Evolutionary conservation across 2,113 vertebrate species (phyloP).

Genomic region (Erythrocercus mccallii): DNA sequence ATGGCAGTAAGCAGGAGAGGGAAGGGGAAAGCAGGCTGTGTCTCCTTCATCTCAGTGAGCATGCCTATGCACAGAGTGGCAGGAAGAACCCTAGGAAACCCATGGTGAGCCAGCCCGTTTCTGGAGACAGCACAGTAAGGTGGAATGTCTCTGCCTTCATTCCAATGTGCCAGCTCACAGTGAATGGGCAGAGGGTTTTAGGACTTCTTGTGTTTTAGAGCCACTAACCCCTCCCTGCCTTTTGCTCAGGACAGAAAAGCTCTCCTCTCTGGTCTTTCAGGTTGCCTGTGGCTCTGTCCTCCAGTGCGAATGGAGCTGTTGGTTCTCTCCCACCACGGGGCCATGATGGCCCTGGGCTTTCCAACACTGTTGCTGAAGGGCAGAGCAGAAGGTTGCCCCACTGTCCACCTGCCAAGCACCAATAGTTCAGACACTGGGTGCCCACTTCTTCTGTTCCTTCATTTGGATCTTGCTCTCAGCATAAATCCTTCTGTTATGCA

Average conservation of each 20-base stretch:
- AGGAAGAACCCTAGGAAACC: not conserved
- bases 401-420: not conserved
- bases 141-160: not conserved
- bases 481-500: not conserved
- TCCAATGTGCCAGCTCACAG: not conserved
- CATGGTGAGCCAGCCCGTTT: not conserved
- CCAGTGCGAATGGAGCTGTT: not conserved
- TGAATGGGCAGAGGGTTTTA: not conserved
- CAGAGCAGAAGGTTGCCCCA: not conserved
- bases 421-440: not conserved
- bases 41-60: not conserved
- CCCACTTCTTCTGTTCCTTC: not conserved
- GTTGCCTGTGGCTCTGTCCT: not conserved
- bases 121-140: not conserved
- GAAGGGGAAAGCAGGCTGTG: not conserved
- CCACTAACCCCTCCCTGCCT: not conserved
- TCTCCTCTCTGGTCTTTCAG: not conserved
- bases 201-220: not conserved
- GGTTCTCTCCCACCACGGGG: accelerated
- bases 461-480: not conserved
- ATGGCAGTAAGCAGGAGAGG: not conserved
- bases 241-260: not conserved
- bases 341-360: not conserved
- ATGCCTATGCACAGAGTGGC: not conserved
- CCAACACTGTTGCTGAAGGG: accelerated